Evolutionary conservation across 2,888 invertebrate species (phyloP).

Genomic region (Drosophila diplacantha): DNA sequence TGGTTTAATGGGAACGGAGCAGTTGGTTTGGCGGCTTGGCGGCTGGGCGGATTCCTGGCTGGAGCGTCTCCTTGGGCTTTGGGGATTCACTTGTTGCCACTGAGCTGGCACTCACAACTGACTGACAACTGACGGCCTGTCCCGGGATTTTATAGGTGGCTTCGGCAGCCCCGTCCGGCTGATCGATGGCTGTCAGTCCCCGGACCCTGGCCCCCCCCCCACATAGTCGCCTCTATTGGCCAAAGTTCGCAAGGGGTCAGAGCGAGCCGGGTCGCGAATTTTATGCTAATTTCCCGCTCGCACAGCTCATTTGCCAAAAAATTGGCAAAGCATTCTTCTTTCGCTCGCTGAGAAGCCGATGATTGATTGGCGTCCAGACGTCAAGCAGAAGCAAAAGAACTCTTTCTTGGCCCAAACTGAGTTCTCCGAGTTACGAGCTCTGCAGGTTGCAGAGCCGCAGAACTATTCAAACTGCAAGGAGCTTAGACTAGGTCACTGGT

Average conservation of each 20-base stretch:
- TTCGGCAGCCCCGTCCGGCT: constrained; percentile 11
- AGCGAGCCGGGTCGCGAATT: constrained; percentile 39
- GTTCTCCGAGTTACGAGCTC: background rate
- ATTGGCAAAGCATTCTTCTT: constrained; percentile 25
- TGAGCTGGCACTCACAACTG: constrained; percentile 62
- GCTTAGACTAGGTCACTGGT: background rate
- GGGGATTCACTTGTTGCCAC: constrained; percentile 50
- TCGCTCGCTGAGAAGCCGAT: constrained; percentile 25
- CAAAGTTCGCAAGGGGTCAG: constrained; percentile 34
- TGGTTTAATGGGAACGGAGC: background rate
- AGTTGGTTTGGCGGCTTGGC: too few species aligned
- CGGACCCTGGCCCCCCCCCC: background rate
- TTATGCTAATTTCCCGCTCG: constrained; percentile 38
- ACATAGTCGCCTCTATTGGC: constrained; percentile 22
- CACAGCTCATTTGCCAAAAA: constrained; percentile 29
- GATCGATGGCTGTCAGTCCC: constrained; percentile 27
- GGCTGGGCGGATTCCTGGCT: background rate
- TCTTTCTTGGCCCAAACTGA: constrained; percentile 14
- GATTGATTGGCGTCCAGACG: constrained; percentile 35
- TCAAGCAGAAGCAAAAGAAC: background rate
- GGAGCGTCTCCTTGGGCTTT: background rate
- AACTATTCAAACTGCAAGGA: background rate
- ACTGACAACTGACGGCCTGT: constrained; percentile 48
- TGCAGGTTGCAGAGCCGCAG: background rate
- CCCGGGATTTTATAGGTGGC: constrained; percentile 58